Evolutionary conservation across 2,888 invertebrate genomes (phyloP), one percentile per base, ranked within the genome.

Genomic region (Tenthredo mesomela): DNA sequence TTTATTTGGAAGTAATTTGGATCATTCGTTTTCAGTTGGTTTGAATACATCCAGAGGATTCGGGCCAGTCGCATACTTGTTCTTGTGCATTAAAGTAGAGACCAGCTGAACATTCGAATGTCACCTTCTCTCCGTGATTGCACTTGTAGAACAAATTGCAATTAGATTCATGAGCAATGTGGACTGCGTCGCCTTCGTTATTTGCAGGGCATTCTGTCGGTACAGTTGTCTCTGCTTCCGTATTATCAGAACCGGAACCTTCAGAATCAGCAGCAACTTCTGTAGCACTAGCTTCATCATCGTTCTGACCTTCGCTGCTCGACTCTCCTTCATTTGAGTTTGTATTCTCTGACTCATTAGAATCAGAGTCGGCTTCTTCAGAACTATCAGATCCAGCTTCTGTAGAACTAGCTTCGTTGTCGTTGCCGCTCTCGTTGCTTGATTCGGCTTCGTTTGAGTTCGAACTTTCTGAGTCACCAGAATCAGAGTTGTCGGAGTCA

Each of bases 91-190:
- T 37, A 1, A 37, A 37, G 6, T 6, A 0, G 6, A 37, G 37
- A 37, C 7, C 37, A 37, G 6, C 0, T 37, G 37, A 1, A 7
- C 37, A 37, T 37, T 37, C 4, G 33, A 33, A 33, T 37, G 7
- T 6, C 37, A 37, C 37, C 7, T 37, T 37, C 37, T 37, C 37
- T 37, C 37, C 37, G 7, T 37, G 37, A 37, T 37, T 7, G 37
- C 89, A 90, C 6, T 25, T 37, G 85, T 89, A 90, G 75, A 86
- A 90, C 25, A 86, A 85, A 3, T 25, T 47, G 9, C 90, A 90
- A 7, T 78, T 67, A 47, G 87, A 88, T 33, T 89, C 88, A 84
- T 89, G 89, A 2, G 90, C 85, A 6, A 88, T 37, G 6, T 77
- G 29, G 4, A 83, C 84, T 2, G 54, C 3, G 9, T 40, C n/a